Conservation (phyloP, 64 coral and sea anemone genomes). For the Dendrophyllia cribrosa region DNA sequence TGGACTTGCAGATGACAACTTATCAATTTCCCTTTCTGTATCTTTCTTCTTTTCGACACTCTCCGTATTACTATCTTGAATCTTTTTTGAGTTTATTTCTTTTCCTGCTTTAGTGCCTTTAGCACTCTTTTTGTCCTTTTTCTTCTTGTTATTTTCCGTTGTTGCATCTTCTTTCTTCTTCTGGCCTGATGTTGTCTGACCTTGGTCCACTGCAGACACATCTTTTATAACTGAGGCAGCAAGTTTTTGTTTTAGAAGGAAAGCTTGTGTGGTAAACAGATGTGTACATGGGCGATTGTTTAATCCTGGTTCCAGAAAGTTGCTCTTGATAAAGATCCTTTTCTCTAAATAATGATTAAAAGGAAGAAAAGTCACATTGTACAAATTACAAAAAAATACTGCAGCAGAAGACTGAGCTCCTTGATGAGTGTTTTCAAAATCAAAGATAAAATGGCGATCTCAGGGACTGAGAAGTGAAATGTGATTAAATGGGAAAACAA, state of each 20-base stretch:
- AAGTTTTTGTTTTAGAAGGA: conserved; percentile 5
- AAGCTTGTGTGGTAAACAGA: not conserved
- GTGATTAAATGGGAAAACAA: too few species aligned
- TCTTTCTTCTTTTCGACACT: not conserved
- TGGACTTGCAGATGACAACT: not conserved
- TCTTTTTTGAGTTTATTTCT: not conserved
- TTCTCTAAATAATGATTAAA: not conserved
- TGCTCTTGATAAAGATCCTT: not conserved
- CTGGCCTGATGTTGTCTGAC: not conserved
- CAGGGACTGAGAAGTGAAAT: too few species aligned
- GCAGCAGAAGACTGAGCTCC: too few species aligned
- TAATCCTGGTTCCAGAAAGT: not conserved
- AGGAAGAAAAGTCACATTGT: not conserved
- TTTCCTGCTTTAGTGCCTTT: not conserved
- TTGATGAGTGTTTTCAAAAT: not conserved
- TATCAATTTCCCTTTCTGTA: not conserved
- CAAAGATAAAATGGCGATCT: too few species aligned
- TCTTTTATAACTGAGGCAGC: not conserved
- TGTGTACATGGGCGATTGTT: not conserved
- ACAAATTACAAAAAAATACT: not conserved
- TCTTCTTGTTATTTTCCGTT: not conserved
- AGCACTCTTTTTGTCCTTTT: not conserved
- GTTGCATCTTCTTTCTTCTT: conserved; percentile 3
- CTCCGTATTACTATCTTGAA: not conserved
- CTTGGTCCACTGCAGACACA: not conserved